A percentile compares a stretch with the other conserved stretches of the same genome.
Conservation (phyloP, 1,140 invertebrate species). For the Triops longicaudatus region DNA sequence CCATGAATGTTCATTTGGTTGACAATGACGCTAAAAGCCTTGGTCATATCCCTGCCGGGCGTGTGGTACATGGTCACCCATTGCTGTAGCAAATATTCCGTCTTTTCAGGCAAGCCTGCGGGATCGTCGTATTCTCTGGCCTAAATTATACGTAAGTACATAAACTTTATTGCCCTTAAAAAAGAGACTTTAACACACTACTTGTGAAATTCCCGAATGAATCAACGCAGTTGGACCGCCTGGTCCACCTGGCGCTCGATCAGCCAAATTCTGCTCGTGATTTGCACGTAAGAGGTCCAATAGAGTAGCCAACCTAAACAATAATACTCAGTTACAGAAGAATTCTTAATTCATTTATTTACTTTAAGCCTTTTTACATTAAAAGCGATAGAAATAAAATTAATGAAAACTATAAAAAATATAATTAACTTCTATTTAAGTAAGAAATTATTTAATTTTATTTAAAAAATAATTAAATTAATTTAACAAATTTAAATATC, state of each 20-base stretch:
- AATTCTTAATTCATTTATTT: too few species aligned
- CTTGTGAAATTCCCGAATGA: conserved; percentile 69
- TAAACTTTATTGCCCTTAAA: neutral
- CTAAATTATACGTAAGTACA: conserved; percentile 38
- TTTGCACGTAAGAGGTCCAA: conserved; percentile 66
- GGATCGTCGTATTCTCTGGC: conserved; percentile 87
- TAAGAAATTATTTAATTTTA: too few species aligned
- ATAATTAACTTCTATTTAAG: too few species aligned
- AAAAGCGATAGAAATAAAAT: too few species aligned
- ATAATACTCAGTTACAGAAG: too few species aligned
- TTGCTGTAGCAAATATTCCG: conserved; percentile 84
- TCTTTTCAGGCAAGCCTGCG: conserved; percentile 87
- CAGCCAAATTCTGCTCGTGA: conserved; percentile 55
- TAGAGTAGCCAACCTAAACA: conserved; percentile 51
- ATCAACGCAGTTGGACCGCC: conserved; percentile 77
- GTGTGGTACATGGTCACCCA: conserved; percentile 86
- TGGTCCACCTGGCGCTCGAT: conserved; percentile 49
- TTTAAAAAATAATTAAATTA: too few species aligned
- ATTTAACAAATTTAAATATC: too few species aligned
- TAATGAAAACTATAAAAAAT: too few species aligned
- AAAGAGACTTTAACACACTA: neutral
- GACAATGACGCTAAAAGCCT: conserved; percentile 87
- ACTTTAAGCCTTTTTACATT: too few species aligned
- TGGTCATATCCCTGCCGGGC: conserved; percentile 74
- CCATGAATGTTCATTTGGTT: conserved; percentile 91